Conservation (phyloP, 2,113 vertebrate species). For the Channa argus region DNA sequence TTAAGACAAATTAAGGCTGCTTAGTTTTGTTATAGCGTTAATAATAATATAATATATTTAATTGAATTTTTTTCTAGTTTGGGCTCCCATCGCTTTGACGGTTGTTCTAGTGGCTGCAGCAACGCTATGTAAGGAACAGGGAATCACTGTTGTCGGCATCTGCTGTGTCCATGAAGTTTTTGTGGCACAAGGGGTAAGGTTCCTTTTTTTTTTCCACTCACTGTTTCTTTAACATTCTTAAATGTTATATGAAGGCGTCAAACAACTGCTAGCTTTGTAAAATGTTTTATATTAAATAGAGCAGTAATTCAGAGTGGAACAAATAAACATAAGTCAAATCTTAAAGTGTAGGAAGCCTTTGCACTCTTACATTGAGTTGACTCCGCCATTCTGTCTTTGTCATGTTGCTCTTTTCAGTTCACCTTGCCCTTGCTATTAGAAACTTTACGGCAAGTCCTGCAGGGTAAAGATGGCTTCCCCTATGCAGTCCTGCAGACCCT, state of each 20-base stretch:
- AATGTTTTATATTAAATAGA: neutral
- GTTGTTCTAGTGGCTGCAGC: slow-evolving; percentile 93
- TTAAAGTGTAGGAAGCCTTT: neutral
- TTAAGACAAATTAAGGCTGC: neutral
- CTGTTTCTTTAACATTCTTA: no score
- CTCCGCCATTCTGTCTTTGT: slow-evolving; percentile 1
- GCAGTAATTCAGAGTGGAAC: neutral
- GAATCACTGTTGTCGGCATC: slow-evolving; percentile 96
- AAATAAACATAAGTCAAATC: neutral
- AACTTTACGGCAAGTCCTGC: slow-evolving; percentile 87
- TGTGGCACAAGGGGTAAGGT: slow-evolving; percentile 95
- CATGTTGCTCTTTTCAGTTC: slow-evolving; percentile 81
- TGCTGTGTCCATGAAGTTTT: slow-evolving; percentile 98
- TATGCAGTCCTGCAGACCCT: slow-evolving; percentile 93
- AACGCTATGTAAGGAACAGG: slow-evolving; percentile 97
- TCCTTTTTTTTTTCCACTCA: neutral
- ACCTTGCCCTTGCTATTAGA: slow-evolving; percentile 90
- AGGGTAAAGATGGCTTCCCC: slow-evolving; percentile 91
- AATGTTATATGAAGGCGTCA: no score
- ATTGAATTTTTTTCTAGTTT: slow-evolving; percentile 82
- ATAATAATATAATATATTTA: neutral
- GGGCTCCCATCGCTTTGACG: slow-evolving; percentile 92
- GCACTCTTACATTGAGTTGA: neutral
- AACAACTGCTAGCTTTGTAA: neutral
- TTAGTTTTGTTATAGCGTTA: no score